Evolutionary conservation across 2,888 invertebrate species (phyloP), one percentile per base, ranked within the genome.

Genomic region (Diarsia rubi): DNA sequence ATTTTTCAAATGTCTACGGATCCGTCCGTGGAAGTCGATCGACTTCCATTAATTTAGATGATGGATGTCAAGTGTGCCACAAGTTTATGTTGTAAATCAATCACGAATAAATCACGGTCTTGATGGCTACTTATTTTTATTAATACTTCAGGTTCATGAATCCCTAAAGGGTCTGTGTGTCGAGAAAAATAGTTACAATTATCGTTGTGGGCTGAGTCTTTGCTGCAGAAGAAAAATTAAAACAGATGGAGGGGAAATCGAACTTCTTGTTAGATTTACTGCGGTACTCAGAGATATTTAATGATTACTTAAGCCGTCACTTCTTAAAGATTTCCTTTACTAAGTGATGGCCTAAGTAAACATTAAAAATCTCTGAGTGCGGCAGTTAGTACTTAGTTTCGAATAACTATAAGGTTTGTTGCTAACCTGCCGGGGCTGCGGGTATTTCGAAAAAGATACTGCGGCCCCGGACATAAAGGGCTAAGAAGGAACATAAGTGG

Each of bases 71-170:
- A 92, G 89, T 89, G 87, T 89, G 87, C 82, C 88, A 77, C 86
- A 86, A 90, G 88, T 90, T 90, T 89, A 82, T 87, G 89, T 87
- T 88, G 88, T 89, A 91, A 91, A 92, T 92, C 91, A 92, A 92
- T 92, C 91, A 90, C 81, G 86, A 81, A 83, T 86, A 86, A 86
- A 82, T 90, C 85, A 88, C 68, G 81, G 65, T 47, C 57, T 64
- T 69, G 72, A 74, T 77, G 66, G 75, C 82, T 75, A 77, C 78
- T 87, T 79, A 83, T 78, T 86, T 83, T 79, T 84, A 81, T 82
- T 82, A 79, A 86, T 87, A 82, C 64, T 75, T 69, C 73, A 60
- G 24, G n/a, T 47, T 64, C 24, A 45, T 49, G 27, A 59, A 67
- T 24, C 27, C 72, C 66, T 66, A 12, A 65, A 52, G 64, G 73